phyloP scores from a whole-genome alignment of 2,113 vertebrate genomes.

The Nettapus auritus region DNA sequence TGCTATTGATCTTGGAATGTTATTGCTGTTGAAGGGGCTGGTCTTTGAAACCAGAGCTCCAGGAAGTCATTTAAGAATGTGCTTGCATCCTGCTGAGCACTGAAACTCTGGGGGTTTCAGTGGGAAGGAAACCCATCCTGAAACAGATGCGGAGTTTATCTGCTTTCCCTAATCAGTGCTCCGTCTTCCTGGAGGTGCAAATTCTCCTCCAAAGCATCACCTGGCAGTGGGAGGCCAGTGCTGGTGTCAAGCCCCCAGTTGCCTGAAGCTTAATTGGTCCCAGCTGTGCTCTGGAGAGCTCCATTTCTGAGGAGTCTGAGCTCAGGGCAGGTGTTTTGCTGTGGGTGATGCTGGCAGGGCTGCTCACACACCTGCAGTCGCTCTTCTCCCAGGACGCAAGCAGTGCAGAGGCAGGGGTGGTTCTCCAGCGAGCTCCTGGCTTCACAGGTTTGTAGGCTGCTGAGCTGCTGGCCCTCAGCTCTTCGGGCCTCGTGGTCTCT shows the following conservation, averaged over 20 bases:
- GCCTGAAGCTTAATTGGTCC: not conserved
- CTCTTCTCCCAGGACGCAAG: not conserved
- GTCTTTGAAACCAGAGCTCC: conserved; percentile 15
- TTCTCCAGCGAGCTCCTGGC: not conserved
- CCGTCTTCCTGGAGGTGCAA: not conserved
- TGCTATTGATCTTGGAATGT: conserved; percentile 18
- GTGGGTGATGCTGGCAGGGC: rapidly evolving
- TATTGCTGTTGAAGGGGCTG: conserved; percentile 8
- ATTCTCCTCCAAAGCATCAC: not conserved
- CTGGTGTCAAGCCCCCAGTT: not conserved
- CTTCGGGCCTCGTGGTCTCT: not conserved
- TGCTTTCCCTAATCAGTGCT: not conserved
- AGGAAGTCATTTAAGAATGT: conserved; percentile 44
- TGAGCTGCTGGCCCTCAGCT: not conserved
- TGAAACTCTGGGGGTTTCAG: not conserved
- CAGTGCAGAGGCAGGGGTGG: not conserved
- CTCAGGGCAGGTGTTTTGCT: not conserved
- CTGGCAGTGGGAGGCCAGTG: not conserved
- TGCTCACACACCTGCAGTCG: not conserved
- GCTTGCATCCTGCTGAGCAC: conserved; percentile 30
- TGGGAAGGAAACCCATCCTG: conserved; percentile 19
- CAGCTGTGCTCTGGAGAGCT: not conserved
- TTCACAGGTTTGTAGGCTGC: not conserved
- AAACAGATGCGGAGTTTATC: not conserved
- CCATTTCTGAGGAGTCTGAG: not conserved